Percentiles rank a stretch among this genome's conserved stretches.
Evolutionary conservation across 2,888 invertebrate species (phyloP).

Genomic region (Sisyra terminalis): DNA sequence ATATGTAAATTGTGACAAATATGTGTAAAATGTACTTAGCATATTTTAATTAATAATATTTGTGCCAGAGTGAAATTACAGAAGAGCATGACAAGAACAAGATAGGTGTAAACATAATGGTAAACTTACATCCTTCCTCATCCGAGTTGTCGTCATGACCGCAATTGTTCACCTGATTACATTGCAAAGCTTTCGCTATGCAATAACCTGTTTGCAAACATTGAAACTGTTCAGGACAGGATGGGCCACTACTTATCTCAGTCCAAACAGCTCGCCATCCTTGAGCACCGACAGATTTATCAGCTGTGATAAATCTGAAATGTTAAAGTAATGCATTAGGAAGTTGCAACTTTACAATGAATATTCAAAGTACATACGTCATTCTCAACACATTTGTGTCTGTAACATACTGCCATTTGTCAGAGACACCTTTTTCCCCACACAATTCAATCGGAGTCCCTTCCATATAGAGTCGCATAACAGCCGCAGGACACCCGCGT

Average conservation of each 20-base stretch:
- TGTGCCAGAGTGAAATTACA: not conserved
- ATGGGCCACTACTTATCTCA: slow-evolving; percentile 56
- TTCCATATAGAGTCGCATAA: slow-evolving; percentile 71
- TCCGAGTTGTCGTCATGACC: slow-evolving; percentile 59
- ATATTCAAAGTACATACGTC: slow-evolving; percentile 37
- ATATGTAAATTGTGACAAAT: not conserved
- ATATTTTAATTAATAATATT: not conserved
- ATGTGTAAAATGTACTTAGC: not conserved
- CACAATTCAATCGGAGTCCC: slow-evolving; percentile 76
- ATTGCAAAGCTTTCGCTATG: slow-evolving; percentile 58
- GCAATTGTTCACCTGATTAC: slow-evolving; percentile 73
- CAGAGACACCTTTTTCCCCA: slow-evolving; percentile 60
- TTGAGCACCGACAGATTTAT: slow-evolving; percentile 84
- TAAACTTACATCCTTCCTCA: slow-evolving; percentile 64
- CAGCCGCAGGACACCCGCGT: slow-evolving; percentile 88
- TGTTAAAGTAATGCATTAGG: slow-evolving; percentile 5
- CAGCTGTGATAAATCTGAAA: slow-evolving; percentile 81
- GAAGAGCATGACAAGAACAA: not conserved
- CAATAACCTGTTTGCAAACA: slow-evolving; percentile 59
- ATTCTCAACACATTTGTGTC: slow-evolving; percentile 74
- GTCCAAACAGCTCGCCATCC: slow-evolving; percentile 94
- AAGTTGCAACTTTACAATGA: not conserved
- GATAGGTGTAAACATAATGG: not conserved
- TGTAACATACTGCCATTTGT: slow-evolving; percentile 74
- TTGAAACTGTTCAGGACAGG: slow-evolving; percentile 53